Evolutionary conservation across 2,797 vertebrate species (phyloP).

Genomic region (Zalophus californianus): DNA sequence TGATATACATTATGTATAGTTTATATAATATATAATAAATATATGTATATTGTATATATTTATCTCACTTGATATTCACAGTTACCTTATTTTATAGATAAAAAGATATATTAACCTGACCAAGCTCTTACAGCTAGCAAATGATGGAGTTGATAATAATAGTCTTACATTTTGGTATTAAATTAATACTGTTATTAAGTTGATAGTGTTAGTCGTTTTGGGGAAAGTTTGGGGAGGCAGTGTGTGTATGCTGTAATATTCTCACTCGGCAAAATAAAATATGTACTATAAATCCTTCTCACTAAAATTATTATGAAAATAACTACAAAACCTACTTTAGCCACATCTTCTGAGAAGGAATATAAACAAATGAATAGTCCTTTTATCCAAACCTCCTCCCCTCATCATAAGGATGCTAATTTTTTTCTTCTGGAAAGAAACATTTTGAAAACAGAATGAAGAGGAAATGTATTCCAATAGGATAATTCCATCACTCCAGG

Average conservation of each 20-base stretch:
- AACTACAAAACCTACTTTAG: not conserved
- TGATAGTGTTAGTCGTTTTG: not conserved
- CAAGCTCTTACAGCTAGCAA: not conserved
- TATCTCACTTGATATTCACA: not conserved
- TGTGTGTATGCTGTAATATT: not conserved
- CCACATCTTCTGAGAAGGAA: not conserved
- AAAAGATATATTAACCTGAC: not conserved
- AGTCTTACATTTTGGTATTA: not conserved
- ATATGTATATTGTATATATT: not conserved
- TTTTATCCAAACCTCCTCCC: not conserved
- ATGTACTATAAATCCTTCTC: not conserved
- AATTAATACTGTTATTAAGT: not conserved
- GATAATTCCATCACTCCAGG: slow-evolving; percentile 1
- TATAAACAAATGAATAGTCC: not conserved
- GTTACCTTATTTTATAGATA: not conserved
- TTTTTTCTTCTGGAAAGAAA: not conserved
- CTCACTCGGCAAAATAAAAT: not conserved
- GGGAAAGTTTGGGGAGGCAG: not conserved
- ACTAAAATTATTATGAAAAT: not conserved
- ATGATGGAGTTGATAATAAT: not conserved
- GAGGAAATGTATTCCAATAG: not conserved
- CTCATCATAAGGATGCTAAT: not conserved
- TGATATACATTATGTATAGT: not conserved
- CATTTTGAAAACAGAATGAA: slow-evolving; percentile 20
- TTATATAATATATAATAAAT: not conserved